Evolutionary conservation across 2,797 vertebrate species (phyloP), one percentile per base, ranked within the genome.

Genomic region (Podargus strigoides): DNA sequence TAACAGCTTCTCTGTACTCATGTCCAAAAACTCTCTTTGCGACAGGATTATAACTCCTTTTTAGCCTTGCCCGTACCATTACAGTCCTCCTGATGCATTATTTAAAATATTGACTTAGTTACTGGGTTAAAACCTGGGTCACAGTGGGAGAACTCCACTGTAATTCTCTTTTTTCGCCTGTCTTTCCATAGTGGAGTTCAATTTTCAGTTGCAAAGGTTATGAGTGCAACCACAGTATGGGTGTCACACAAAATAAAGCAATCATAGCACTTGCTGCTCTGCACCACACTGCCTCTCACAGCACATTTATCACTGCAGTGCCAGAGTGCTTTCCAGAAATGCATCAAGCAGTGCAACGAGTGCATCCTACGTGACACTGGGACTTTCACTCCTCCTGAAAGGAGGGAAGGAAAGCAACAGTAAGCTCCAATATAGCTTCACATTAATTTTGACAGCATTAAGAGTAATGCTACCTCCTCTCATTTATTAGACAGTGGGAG

Each of bases 211-310:
- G 62, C 37, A 55, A 58, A 50, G 84, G 62, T 55, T 50, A 58
- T 6, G 41, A 46, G 62, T 27, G 64, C n/a, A 23, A 7, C 30
- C 20, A 8, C 30, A 4, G 67, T 8, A 10, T 3, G 21, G 36
- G 47, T 79, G 90, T 86, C 78, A 41, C 12, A 69, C 18, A 20
- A 64, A 55, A 66, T 60, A 37, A 59, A 75, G 67, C 44, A 47
- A 22, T 41, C 42, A 39, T 6, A n/a, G 55, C 19, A 7, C 27
- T 17, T 58, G n/a, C 41, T 49, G 1, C 41, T 11, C 39, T 4
- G n/a, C 41, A 7, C 56, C 3, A 1, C 16, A 2, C 3, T 3
- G 16, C 6, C 47, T 22, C 74, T 72, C 68, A 12, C 1, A 6
- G 62, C 67, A 36, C 73, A 17, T 86, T 52, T 12, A 60, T 58